phyloP scores from a whole-genome alignment of 2,113 vertebrate species.

The Euleptes europaea region DNA sequence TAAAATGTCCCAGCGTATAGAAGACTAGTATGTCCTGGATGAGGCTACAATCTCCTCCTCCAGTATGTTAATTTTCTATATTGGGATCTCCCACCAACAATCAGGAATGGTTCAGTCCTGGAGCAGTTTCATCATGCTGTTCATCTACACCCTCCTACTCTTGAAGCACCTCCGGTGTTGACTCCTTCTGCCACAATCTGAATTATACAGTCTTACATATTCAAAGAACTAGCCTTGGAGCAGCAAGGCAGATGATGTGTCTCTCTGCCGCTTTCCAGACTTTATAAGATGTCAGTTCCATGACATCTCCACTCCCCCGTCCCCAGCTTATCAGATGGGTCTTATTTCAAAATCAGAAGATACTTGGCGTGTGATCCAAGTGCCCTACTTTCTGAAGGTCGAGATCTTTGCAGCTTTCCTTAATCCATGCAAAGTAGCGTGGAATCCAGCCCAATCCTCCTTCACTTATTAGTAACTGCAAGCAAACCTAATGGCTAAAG shows the following conservation, averaged over 20 bases:
- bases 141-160: too few relatives aligned
- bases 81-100: too few relatives aligned
- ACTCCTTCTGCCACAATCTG: too few relatives aligned
- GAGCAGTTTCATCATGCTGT: too few relatives aligned
- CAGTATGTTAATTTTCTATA: too few relatives aligned
- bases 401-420: neutral
- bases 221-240: too few relatives aligned
- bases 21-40: too few relatives aligned
- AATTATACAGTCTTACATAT: too few relatives aligned
- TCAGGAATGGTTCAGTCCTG: too few relatives aligned
- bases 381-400: neutral
- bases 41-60: too few relatives aligned
- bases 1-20: neutral
- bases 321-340: neutral
- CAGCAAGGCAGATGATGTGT: too few relatives aligned
- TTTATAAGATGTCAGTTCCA: neutral
- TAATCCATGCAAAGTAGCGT: conserved; percentile 41
- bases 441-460: conserved; percentile 39
- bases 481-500: neutral
- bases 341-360: neutral
- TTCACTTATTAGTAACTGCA: conserved; percentile 24
- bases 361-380: neutral
- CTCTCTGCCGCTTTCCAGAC: neutral
- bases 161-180: too few relatives aligned
- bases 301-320: neutral